Evolutionary conservation across 2,888 invertebrate species (phyloP), one percentile per base, ranked within the genome.

Genomic region (Amphipoea oculea): DNA sequence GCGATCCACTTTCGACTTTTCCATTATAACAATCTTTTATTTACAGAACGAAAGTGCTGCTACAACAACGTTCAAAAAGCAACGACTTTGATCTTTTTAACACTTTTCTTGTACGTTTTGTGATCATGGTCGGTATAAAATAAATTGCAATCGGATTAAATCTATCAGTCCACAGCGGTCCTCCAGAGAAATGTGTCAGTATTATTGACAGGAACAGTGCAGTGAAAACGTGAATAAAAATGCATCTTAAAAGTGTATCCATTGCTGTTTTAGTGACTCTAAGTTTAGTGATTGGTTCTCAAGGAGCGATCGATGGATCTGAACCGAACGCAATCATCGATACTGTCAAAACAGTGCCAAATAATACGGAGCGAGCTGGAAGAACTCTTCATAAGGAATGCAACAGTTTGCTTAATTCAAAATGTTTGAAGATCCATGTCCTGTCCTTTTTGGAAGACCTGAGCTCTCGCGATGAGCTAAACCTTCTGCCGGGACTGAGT

Each of bases 391-490:
- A 96, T 48, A 96, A 95, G 81, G 97, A 97, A 88, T 97, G 97
- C 85, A 95, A 92, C 65, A 94, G 93, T 67, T 92, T 93, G 51
- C 88, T 97, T 0, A 98, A 98, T 92, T 97, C 98, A 45, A 98
- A 98, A 92, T 99, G 99, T 91, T 95, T 98, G 63, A 99, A 98
- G 92, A 96, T 98, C 83, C 98, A 98, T 90, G 97, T 98, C 69
- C 97, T 98, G 2, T 98, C 98, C 7, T 98, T 98, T 90, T 97
- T 99, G 84, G 98, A 98, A 91, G 98, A 98, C 71, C 92, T 98
- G 57, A 97, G 98, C 87, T 98, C 98, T 91, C 97, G 97, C 86
- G 97, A 98, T 89, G 98, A 98, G 92, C 97, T 98, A 9, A 97
- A 97, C 83, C 97, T 99, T 20, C 91, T 98, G 14, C 98, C 98